phyloP scores from a whole-genome alignment of 35 echinoderm and acorn worm species.

The Apostichopus californicus region DNA sequence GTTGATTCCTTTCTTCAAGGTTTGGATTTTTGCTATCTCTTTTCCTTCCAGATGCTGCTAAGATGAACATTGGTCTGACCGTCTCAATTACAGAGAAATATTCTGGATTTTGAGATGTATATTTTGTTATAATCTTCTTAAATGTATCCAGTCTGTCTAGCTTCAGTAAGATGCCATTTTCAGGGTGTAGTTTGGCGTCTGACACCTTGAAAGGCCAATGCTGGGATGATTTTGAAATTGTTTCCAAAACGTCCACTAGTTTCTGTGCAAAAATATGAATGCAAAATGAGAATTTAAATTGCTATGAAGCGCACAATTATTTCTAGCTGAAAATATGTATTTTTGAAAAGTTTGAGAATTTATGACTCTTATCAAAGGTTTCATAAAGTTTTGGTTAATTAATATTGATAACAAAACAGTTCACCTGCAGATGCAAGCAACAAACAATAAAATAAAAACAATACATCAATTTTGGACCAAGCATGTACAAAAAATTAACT shows the following conservation, averaged over 20 bases:
- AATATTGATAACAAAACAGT: too few species aligned
- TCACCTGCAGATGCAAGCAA: too few species aligned
- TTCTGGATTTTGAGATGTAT: neutral
- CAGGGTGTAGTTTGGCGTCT: neutral
- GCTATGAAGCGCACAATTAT: too few species aligned
- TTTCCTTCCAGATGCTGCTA: conserved; percentile 24
- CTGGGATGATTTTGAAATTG: neutral
- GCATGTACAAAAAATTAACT: too few species aligned
- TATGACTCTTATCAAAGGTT: too few species aligned
- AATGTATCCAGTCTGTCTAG: conserved; percentile 14
- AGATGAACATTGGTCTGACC: neutral
- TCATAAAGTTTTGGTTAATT: too few species aligned
- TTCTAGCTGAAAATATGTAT: too few species aligned
- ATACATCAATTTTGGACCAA: too few species aligned
- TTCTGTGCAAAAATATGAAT: neutral
- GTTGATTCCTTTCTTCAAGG: conserved; percentile 29
- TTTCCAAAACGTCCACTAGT: neutral
- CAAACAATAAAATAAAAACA: too few species aligned
- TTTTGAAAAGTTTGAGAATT: too few species aligned
- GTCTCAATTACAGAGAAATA: neutral
- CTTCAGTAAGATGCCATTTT: conserved; percentile 12
- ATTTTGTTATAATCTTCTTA: conserved; percentile 7
- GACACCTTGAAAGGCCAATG: neutral
- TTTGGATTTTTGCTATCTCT: conserved; percentile 13
- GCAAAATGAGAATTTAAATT: too few species aligned